Evolutionary conservation across 2,797 vertebrate species (phyloP).

Genomic region (Tangara arthus): DNA sequence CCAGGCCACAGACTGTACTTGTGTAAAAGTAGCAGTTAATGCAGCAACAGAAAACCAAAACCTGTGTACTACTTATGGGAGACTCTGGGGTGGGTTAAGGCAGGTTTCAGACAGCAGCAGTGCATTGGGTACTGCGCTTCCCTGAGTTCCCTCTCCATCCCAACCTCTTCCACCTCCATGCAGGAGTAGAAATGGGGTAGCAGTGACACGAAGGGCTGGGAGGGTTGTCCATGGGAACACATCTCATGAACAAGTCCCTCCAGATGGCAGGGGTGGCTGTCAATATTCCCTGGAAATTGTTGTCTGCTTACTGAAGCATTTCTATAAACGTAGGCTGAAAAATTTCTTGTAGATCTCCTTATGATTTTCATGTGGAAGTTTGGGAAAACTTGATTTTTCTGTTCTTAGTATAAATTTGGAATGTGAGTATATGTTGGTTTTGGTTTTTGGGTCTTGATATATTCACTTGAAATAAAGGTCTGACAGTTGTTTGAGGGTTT

Average conservation of each 20-base stretch:
- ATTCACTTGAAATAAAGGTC: background rate
- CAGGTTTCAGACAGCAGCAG: background rate
- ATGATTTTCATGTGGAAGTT: background rate
- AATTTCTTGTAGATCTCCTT: background rate
- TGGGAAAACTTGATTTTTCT: background rate
- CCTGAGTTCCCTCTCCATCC: background rate
- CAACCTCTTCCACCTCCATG: rapidly evolving
- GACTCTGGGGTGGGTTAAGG: background rate
- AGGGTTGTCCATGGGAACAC: background rate
- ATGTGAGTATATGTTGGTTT: background rate
- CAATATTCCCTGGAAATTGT: background rate
- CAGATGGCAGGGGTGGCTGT: background rate
- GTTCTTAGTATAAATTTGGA: background rate
- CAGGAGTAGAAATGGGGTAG: background rate
- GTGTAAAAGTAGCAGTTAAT: background rate
- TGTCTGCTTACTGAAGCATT: background rate
- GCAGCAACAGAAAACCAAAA: background rate
- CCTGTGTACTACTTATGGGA: background rate
- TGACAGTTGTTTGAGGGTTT: background rate
- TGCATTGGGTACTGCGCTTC: background rate
- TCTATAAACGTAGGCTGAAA: background rate
- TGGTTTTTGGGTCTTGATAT: background rate
- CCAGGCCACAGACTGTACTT: background rate
- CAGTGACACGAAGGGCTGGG: rapidly evolving
- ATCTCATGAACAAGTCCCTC: background rate